Evolutionary conservation across 1,140 invertebrate species (phyloP).

Genomic region (Apis laboriosa): DNA sequence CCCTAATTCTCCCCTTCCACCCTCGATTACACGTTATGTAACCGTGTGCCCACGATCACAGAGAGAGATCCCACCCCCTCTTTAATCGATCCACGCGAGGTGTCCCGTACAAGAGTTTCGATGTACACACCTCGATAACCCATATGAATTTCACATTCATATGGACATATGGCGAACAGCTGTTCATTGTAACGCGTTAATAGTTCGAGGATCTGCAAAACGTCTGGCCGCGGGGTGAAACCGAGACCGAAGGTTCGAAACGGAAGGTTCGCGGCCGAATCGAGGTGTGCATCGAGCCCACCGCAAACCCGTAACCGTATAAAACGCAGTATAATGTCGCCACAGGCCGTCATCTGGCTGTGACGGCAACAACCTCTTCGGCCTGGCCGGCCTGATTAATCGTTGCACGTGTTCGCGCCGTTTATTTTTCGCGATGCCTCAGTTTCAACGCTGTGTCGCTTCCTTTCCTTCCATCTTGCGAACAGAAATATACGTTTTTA

Average conservation of each 20-base stretch:
- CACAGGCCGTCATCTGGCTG: slow-evolving; percentile 71
- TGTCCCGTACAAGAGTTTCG: too few species aligned
- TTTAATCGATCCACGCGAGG: slow-evolving; percentile 7
- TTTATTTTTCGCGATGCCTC: slow-evolving; percentile 61
- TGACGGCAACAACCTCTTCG: slow-evolving; percentile 74
- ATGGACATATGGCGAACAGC: slow-evolving; percentile 32
- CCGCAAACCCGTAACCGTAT: slow-evolving; percentile 76
- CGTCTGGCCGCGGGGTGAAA: slow-evolving; percentile 7
- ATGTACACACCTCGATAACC: slow-evolving; percentile 1
- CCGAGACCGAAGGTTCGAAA: not conserved
- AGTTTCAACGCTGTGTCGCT: slow-evolving; percentile 26
- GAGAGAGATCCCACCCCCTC: not conserved
- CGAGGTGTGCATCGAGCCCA: slow-evolving; percentile 60
- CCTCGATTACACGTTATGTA: too few species aligned
- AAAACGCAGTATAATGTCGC: slow-evolving; percentile 74
- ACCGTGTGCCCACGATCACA: too few species aligned
- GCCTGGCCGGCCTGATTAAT: slow-evolving; percentile 71
- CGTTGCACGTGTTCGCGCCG: slow-evolving; percentile 67
- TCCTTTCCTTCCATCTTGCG: slow-evolving; percentile 25
- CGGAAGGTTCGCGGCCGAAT: slow-evolving; percentile 22
- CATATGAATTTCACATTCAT: slow-evolving; percentile 5
- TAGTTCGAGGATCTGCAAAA: slow-evolving; percentile 1
- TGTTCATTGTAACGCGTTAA: not conserved
- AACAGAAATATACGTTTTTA: too few species aligned
- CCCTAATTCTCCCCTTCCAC: too few species aligned